A percentile compares a stretch with the other conserved stretches of the same genome.
phyloP scores from a whole-genome alignment of 2,888 invertebrate species.

The Limnephilus auricula region DNA sequence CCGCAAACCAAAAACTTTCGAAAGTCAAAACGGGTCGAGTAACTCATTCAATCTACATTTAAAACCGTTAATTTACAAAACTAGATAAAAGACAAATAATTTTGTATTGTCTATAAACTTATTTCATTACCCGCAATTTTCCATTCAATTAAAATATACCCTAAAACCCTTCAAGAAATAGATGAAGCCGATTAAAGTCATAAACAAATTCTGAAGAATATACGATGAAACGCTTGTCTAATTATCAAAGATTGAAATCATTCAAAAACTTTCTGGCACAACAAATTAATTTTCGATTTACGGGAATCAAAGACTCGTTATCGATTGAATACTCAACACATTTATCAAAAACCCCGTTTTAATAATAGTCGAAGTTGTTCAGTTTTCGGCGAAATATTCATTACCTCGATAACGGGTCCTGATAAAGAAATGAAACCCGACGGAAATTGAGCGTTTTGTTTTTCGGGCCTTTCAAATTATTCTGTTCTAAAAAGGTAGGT shows the following conservation, averaged over 20 bases:
- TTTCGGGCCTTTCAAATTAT: constrained; percentile 41
- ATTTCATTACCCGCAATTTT: constrained; percentile 6
- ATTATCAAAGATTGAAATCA: constrained; percentile 23
- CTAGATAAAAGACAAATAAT: neutral
- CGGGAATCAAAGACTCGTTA: constrained; percentile 21
- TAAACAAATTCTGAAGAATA: constrained; percentile 8
- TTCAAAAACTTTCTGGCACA: constrained; percentile 15
- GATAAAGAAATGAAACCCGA: neutral
- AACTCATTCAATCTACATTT: neutral
- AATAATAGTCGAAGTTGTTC: constrained; percentile 31
- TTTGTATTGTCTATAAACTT: neutral
- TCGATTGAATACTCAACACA: constrained; percentile 3
- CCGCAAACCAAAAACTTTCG: neutral
- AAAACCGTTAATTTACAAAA: neutral
- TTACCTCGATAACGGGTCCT: constrained; percentile 7
- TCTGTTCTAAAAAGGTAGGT: constrained; percentile 12
- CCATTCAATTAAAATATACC: constrained; percentile 3
- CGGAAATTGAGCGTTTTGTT: constrained; percentile 25
- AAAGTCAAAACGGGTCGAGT: neutral
- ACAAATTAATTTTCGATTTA: constrained; percentile 39
- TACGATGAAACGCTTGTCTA: constrained; percentile 2
- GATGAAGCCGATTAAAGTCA: neutral
- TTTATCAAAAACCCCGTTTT: constrained; percentile 26
- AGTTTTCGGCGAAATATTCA: constrained; percentile 20
- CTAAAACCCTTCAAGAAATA: neutral